phyloP scores from a whole-genome alignment of 2,888 invertebrate species.

The Sturmia bella region DNA sequence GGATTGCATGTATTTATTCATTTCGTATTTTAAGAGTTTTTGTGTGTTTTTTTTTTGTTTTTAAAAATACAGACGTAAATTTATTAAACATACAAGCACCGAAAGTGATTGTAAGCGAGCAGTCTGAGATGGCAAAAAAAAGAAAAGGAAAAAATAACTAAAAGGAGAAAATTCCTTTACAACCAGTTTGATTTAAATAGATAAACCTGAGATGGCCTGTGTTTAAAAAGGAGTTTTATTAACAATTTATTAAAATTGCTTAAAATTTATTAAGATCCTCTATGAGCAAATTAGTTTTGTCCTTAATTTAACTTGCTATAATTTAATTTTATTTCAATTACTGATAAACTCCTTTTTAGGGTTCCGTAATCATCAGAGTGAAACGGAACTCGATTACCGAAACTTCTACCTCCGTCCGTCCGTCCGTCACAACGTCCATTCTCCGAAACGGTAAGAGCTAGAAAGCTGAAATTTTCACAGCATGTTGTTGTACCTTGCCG shows the following conservation, averaged over 20 bases:
- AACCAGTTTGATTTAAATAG: conserved; percentile 8
- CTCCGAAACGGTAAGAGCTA: too few relatives aligned
- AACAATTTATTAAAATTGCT: conserved; percentile 79
- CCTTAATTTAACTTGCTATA: too few relatives aligned
- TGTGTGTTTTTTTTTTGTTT: neutral
- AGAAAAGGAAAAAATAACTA: neutral
- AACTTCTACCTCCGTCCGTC: too few relatives aligned
- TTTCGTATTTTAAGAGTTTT: conserved; percentile 57
- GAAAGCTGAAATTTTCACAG: too few relatives aligned
- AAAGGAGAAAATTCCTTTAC: neutral
- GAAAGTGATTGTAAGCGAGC: conserved; percentile 60
- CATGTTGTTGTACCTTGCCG: conserved; percentile 26
- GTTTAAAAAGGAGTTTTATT: conserved; percentile 76
- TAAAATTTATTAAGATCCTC: too few relatives aligned
- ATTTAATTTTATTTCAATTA: conserved; percentile 44
- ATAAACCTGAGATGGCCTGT: neutral
- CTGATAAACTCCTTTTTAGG: conserved; percentile 42
- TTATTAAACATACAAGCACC: conserved; percentile 47
- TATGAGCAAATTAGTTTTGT: conserved; percentile 26
- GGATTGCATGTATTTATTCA: conserved; percentile 76
- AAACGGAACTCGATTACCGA: too few relatives aligned
- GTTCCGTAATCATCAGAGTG: conserved; percentile 46
- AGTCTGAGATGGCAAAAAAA: conserved; percentile 68
- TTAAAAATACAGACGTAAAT: conserved; percentile 49
- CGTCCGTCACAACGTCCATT: too few relatives aligned